These are phyloP conservation scores for Poecile atricapillus DNA, from an alignment of 2,113 vertebrate species.

Conservation along the genomic window DNA sequence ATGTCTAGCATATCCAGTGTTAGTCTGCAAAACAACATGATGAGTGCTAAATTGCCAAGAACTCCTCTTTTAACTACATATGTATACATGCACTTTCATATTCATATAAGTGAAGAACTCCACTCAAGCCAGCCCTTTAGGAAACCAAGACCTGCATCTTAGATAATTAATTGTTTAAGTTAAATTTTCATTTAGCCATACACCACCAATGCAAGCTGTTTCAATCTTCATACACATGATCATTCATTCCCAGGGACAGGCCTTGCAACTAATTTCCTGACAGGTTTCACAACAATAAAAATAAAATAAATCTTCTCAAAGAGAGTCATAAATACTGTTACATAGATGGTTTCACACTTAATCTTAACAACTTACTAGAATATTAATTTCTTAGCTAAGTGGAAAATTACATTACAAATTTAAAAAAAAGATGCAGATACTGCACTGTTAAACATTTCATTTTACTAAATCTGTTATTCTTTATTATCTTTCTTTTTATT, in stretches of 20 bases:
- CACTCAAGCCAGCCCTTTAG: neutral
- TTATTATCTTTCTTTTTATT: neutral
- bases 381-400: neutral
- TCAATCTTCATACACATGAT: neutral
- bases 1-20: slow-evolving; percentile 28
- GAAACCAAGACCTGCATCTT: neutral
- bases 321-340: neutral
- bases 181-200: neutral
- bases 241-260: neutral
- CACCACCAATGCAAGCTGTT: neutral
- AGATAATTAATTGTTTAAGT: neutral
- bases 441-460: neutral
- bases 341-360: neutral
- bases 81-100: neutral
- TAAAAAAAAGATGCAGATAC: neutral
- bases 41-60: neutral
- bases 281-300: neutral
- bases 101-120: neutral
- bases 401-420: neutral
- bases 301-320: neutral
- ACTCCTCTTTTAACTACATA: neutral
- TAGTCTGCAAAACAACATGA: slow-evolving; percentile 14
- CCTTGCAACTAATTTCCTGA: neutral
- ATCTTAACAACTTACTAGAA: neutral
- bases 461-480: neutral